Evolutionary conservation across 2,888 invertebrate species (phyloP).

Genomic region (Tanaodytes sp.): DNA sequence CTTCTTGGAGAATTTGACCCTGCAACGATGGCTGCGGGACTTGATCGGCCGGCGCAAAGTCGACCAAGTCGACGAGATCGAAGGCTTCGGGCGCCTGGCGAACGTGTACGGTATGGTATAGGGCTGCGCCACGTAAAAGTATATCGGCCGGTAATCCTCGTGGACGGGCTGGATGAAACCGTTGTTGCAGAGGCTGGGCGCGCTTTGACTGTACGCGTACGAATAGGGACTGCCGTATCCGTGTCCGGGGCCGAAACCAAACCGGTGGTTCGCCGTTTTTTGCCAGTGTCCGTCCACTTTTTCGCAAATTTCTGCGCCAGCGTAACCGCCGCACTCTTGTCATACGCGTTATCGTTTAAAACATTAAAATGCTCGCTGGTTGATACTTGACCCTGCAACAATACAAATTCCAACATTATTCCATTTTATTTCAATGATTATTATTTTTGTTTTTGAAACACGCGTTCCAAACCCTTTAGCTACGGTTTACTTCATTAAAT

Average conservation of each 20-base stretch:
- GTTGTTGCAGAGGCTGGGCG: constrained; percentile 65
- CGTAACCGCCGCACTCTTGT: constrained; percentile 49
- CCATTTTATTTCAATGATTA: not conserved
- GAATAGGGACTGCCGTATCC: constrained; percentile 64
- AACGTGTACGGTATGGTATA: constrained; percentile 70
- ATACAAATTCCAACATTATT: too few relatives aligned
- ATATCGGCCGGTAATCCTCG: constrained; percentile 69
- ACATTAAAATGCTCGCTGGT: constrained; percentile 30
- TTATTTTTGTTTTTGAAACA: too few relatives aligned
- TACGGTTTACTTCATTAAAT: too few relatives aligned
- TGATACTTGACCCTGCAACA: constrained; percentile 47
- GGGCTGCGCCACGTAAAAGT: constrained; percentile 70
- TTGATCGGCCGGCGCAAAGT: constrained; percentile 63
- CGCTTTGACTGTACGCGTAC: constrained; percentile 68
- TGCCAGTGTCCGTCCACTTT: constrained; percentile 68
- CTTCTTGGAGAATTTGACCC: constrained; percentile 68
- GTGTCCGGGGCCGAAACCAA: constrained; percentile 62
- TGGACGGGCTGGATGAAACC: constrained; percentile 57
- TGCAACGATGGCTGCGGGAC: constrained; percentile 62
- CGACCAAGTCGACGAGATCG: constrained; percentile 57
- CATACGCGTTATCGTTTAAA: constrained; percentile 47
- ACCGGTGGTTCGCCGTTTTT: constrained; percentile 70
- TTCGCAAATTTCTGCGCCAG: constrained; percentile 51
- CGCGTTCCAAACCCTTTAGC: too few relatives aligned
- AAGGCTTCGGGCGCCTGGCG: constrained; percentile 65